Conservation (phyloP, 2,113 vertebrate species). For the Bubo blakistoni region DNA sequence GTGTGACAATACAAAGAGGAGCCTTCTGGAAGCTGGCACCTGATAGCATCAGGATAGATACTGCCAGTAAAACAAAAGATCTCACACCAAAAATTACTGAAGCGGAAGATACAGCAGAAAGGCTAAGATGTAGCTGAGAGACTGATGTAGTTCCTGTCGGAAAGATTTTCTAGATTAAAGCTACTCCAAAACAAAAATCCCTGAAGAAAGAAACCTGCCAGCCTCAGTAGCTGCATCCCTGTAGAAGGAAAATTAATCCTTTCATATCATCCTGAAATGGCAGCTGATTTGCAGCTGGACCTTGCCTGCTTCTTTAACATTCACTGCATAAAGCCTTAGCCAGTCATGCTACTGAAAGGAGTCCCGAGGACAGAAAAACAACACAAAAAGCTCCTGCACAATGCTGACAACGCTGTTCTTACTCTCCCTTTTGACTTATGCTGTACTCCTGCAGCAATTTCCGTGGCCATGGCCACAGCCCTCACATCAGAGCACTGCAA, state of each 20-base stretch:
- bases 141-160: neutral
- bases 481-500: neutral
- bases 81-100: neutral
- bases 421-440: neutral
- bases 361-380: neutral
- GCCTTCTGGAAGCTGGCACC: neutral
- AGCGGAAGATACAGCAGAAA: neutral
- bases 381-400: neutral
- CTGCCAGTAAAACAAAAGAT: neutral
- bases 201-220: neutral
- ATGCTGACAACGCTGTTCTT: neutral
- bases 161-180: neutral
- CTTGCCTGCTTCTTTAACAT: neutral
- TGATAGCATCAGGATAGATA: neutral
- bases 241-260: neutral
- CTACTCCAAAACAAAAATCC: neutral
- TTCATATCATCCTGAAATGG: neutral
- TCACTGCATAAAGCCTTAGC: neutral
- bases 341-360: neutral
- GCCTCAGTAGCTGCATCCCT: neutral
- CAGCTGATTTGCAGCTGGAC: neutral
- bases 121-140: neutral
- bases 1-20: neutral
- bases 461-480: neutral
- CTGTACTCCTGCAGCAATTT: neutral